These are phyloP conservation scores for Andrena camellia DNA, from an alignment of 2,888 invertebrate genomes.

Conservation along the genomic window DNA sequence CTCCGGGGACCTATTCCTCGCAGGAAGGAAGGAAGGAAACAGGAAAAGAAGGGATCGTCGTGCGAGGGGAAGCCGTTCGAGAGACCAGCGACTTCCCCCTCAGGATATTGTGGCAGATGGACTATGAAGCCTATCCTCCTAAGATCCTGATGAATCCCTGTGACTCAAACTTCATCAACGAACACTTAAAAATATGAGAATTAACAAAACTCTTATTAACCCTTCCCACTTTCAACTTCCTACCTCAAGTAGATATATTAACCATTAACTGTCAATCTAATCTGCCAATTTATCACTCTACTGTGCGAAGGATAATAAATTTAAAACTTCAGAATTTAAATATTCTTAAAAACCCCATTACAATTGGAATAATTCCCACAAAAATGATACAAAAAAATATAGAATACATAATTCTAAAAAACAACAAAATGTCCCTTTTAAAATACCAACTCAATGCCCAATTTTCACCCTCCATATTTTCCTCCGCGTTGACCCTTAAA, in stretches of 20 bases:
- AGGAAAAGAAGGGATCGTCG: slow-evolving; percentile 58
- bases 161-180: not conserved
- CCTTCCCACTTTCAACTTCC: not conserved
- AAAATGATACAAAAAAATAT: too few relatives aligned
- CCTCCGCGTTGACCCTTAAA: not conserved
- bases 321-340: too few relatives aligned
- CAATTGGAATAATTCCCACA: too few relatives aligned
- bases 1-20: slow-evolving; percentile 22
- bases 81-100: slow-evolving; percentile 64
- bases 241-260: not conserved
- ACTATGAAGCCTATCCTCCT: slow-evolving; percentile 57
- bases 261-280: too few relatives aligned
- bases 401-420: too few relatives aligned
- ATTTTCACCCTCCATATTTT: not conserved
- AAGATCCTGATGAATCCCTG: slow-evolving; percentile 40
- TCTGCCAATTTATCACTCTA: too few relatives aligned
- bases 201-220: not conserved
- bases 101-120: slow-evolving; percentile 70
- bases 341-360: too few relatives aligned
- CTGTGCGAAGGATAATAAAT: too few relatives aligned
- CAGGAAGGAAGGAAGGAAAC: slow-evolving; percentile 63
- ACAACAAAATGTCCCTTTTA: too few relatives aligned
- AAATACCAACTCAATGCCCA: too few relatives aligned
- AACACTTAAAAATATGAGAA: not conserved
- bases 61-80: slow-evolving; percentile 60